These are phyloP conservation scores for Geococcyx californianus DNA, from an alignment of 2,113 vertebrate genomes.

Conservation along the genomic window DNA sequence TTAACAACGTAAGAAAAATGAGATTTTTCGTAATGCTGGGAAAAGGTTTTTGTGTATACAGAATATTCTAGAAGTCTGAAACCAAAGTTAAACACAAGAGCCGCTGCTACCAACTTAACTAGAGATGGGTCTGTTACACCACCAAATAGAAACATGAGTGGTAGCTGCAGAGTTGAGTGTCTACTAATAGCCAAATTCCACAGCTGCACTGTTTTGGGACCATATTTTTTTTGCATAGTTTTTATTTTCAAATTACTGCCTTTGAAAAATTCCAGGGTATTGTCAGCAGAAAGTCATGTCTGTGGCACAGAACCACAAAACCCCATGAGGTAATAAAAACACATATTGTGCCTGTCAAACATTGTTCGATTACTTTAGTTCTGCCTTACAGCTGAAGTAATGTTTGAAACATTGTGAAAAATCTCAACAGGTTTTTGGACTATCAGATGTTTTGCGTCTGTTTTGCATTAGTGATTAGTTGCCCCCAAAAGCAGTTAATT, in stretches of 20 bases:
- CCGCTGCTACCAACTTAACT: not conserved
- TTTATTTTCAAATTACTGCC: not conserved
- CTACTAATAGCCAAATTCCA: not conserved
- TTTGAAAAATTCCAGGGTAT: constrained; percentile 12
- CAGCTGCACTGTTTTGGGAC: not conserved
- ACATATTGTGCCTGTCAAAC: not conserved
- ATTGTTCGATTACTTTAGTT: not conserved
- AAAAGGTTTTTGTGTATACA: not conserved
- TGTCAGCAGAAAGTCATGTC: not conserved
- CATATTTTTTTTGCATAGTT: not conserved
- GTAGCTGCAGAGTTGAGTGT: not conserved
- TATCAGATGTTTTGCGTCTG: not conserved
- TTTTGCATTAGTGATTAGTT: not conserved
- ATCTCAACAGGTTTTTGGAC: not conserved
- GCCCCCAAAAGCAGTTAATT: constrained; percentile 1
- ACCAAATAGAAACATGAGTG: not conserved
- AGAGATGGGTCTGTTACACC: not conserved
- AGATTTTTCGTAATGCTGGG: not conserved
- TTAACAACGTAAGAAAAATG: not conserved
- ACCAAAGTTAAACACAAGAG: not conserved
- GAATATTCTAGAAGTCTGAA: not conserved
- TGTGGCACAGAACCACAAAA: constrained; percentile 7
- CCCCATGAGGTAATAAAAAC: not conserved
- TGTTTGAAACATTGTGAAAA: not conserved
- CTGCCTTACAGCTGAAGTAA: not conserved